Base-by-base conservation (phyloP, 37 sponge, comb jelly and placozoan species). In the Hormiphora californensis region DNA sequence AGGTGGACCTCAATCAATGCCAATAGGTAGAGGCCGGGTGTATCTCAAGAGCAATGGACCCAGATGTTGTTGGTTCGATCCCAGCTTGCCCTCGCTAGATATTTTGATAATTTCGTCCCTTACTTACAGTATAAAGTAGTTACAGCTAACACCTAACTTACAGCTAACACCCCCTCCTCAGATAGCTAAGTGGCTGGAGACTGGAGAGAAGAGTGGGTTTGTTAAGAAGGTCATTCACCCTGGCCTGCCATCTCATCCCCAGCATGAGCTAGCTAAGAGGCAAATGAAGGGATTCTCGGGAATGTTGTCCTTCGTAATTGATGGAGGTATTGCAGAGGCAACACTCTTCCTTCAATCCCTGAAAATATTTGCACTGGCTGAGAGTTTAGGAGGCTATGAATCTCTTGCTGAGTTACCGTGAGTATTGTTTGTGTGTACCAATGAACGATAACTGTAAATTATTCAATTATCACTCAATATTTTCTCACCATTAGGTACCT, bases 311-410 rank as follows among this genome's bases (percentile, higher is more conserved):
- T 94, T 94, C 63, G 86, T 63, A 36, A 88, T 94, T 28, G 91
- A 93, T 39, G 98, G 98, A 54, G 90, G 63, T 9, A 51, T 86
- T 49, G 87, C 68, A 22, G 91, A 89, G 55, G 87, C 92, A 11
- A 87, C 68, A 35, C 89, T 86, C 73, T 98, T 98, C 89, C 69
- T 93, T 12, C 23, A 89, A n/a, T 85, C 61, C 44, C 40, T 94
- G 23, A 98, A 98, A 94, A 92, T 95, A 30, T 92, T 97, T 32
- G 89, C 90, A 0, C 89, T 97, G 25, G 98, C 95, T 27, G 98
- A 94, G 89, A 97, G 98, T 89, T 69, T 97, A 27, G 98, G 98
- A 36, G 98, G 98, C 0, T 93, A 88, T 85, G 95, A 94, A 73
- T 92, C 93, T 69, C 88, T 97, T 1, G 90, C 86, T 40, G 95